Conservation (phyloP, 2,888 invertebrate genomes). For the Antheraea assamensis region DNA sequence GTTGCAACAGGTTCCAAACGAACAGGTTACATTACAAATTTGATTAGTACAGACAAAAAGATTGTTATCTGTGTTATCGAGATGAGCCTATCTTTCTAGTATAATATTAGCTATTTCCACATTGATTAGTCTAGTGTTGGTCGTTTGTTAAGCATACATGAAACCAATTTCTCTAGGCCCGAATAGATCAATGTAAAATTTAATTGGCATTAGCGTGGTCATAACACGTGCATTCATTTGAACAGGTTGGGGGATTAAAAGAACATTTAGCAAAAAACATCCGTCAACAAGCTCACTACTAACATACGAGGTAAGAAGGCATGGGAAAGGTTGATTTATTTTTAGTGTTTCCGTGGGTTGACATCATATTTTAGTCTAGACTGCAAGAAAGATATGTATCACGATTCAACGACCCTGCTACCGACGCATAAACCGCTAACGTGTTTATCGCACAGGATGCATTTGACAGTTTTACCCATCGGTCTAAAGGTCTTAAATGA, state of each 20-base stretch:
- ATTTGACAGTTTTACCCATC: constrained; percentile 24
- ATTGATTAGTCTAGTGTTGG: constrained; percentile 32
- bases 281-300: constrained; percentile 17
- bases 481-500: constrained; percentile 9
- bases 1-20: constrained; percentile 68
- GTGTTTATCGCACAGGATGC: constrained; percentile 42
- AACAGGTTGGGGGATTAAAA: not conserved
- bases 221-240: not conserved
- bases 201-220: not conserved
- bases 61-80: not conserved
- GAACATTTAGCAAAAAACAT: not conserved
- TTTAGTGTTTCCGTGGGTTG: constrained; percentile 37
- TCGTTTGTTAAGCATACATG: not conserved
- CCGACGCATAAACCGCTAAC: constrained; percentile 39
- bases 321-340: constrained; percentile 43
- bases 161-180: not conserved
- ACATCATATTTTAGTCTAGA: constrained; percentile 48
- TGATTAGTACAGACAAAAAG: constrained; percentile 50
- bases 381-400: constrained; percentile 47
- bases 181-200: not conserved
- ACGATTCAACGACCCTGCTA: constrained; percentile 45
- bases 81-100: not conserved
- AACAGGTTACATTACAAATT: constrained; percentile 52
- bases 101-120: constrained; percentile 29
- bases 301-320: constrained; percentile 22